Evolutionary conservation across 2,113 vertebrate species (phyloP), one percentile per base, ranked within the genome.

Genomic region (Mirza zaza): DNA sequence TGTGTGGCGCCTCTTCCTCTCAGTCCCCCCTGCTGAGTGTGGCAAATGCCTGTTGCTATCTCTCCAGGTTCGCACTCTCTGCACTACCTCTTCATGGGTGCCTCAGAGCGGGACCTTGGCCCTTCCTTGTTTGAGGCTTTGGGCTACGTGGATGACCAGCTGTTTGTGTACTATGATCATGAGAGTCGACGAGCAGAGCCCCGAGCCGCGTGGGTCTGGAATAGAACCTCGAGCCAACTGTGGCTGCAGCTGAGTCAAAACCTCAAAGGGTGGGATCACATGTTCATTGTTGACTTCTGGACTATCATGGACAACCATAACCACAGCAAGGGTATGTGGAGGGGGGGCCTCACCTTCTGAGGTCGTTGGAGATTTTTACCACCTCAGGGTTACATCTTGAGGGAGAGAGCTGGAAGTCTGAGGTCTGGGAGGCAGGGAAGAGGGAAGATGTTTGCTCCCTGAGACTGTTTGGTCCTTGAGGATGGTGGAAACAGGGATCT

Each of bases 281-380:
- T 97, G 97, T 97, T 98, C 95, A 97, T 13, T 3, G 79, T 97
- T 1, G 98, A 98, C 87, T 96, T 98, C 87, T 97, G 98, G 98
- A 97, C 94, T 14, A 97, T 98, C 83, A 97, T 98, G 86, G 95
- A 97, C 91, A 98, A 98, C 94, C 65, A 94, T 80, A 97, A 96
- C 68, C 96, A 97, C 48, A 96, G 95, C 82, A 86, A 93, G 29
- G 93, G 97, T 98, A 92, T 0, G 86, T 87, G 86, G 39, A 29
- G 32, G 23, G 21, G 25, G 10, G 4, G 2, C 15, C 48, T 57
- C 11, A 4, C 48, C 39, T 18, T 90, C 50, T 8, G 25, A 9
- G 76, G 25, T n/a, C 14, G 15, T 25, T 0, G 2, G 68, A 57
- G 63, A 1, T 0, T 50, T 21, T 20, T 23, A 6, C 8, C 11